A percentile compares a stretch with the other conserved stretches of the same genome.
Conservation (phyloP, 2,888 invertebrate genomes). For the Eulithis prunata region DNA sequence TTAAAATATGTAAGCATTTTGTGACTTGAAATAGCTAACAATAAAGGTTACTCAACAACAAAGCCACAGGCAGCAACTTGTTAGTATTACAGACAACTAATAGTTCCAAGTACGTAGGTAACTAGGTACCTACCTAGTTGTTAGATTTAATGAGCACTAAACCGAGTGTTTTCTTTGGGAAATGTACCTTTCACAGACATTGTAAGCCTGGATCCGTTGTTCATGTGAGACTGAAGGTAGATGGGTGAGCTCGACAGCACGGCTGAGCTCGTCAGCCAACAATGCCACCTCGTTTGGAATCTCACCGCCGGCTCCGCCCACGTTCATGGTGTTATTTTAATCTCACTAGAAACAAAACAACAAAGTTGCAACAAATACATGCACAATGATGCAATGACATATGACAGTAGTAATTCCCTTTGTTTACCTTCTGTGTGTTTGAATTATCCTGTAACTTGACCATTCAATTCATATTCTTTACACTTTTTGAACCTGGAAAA, state of each 20-base stretch:
- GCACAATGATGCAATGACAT: conserved; percentile 36
- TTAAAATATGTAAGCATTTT: no score
- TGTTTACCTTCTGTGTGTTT: conserved; percentile 57
- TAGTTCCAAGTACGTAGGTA: no score
- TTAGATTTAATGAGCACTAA: no score
- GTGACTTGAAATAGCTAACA: no score
- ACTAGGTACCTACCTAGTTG: no score
- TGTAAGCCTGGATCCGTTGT: conserved; percentile 91
- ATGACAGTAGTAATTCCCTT: conserved; percentile 22
- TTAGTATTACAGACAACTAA: no score
- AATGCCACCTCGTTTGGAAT: conserved; percentile 86
- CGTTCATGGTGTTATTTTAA: conserved; percentile 64
- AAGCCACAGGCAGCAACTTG: no score
- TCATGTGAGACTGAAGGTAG: conserved; percentile 90
- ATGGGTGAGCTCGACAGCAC: conserved; percentile 93
- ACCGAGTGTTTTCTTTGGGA: neutral
- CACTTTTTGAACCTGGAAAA: conserved; percentile 39
- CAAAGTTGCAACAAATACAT: conserved; percentile 24
- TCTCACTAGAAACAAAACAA: conserved; percentile 40
- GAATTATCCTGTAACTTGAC: conserved; percentile 47
- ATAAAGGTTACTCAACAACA: no score
- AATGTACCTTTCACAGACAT: conserved; percentile 88
- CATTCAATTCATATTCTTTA: conserved; percentile 46
- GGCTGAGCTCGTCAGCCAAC: conserved; percentile 90
- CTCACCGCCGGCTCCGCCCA: conserved; percentile 65